Evolutionary conservation across 2,888 invertebrate species (phyloP), one percentile per base, ranked within the genome.

Genomic region (Lasioglossum pauxillum): DNA sequence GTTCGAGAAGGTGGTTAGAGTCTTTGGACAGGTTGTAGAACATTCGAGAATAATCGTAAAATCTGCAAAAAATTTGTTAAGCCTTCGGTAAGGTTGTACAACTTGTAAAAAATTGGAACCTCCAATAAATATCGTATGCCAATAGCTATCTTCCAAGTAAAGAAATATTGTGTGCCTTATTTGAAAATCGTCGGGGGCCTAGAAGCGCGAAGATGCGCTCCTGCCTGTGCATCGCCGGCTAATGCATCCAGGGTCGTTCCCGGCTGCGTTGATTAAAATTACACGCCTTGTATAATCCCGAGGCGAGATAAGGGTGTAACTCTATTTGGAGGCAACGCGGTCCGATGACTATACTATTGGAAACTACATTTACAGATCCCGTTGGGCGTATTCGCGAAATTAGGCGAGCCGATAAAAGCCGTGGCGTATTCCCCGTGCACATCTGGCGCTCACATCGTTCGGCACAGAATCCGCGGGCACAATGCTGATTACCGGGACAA

Each of bases 401-500:
- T 82, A 82, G 77, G 60, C 71, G 46, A 72, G 67, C 72, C 72
- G 78, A 84, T 78, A 75, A 78, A 77, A 75, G 69, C 74, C 57
- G 23, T 35, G 57, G n/a, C 75, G 78, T 85, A 85, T 74, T 38
- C 82, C 41, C 38, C 44, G 85, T 67, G 87, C 84, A 89, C 92
- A 92, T 92, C 91, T 92, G 92, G 89, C 84, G 92, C 83, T 80
- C 87, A 2, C 49, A 23, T 75, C 83, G 77, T 67, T 80, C 83
- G 75, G 85, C 80, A 86, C 76, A 81, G 89, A 78, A 87, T 89
- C 88, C 82, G 64, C 80, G 82, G 67, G 88, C 88, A 93, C 93
- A 93, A 93, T 91, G 85, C 91, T 92, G 91, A 93, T 92, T 93
- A 92, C 86, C 81, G 78, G 90, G 89, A 92, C 93, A 92, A 92